Evolutionary conservation across 2,888 invertebrate species (phyloP), one percentile per base, ranked within the genome.

Genomic region (Mesorhabditis spiculigera): DNA sequence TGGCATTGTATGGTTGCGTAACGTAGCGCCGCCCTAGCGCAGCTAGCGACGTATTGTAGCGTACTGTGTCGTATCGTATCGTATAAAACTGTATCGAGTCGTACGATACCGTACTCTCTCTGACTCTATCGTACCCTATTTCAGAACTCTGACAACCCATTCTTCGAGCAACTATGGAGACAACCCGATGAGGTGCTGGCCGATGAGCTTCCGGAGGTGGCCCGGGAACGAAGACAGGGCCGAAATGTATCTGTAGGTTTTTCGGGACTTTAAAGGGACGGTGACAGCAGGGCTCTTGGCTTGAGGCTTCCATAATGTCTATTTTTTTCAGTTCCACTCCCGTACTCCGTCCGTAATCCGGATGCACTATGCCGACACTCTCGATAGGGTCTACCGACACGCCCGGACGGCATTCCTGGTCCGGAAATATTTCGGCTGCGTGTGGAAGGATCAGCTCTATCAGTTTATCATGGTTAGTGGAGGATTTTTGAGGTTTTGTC

Each of bases 81-180:
- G 28, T 28, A 28, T 3, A 28, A 28, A 28, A 28, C 28, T 28
- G 28, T 28, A 28, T 1, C 28, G 28, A 28, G 1, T 28, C 28
- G 1, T 28, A 28, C 28, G 28, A 28, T 28, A 28, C 28, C 28
- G 28, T 28, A 28, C 28, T 28, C 28, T 28, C 28, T 28, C 28
- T 1, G 1, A 28, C 28, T 1, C 28, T 28, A 28, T 3, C 28
- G 28, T 28, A 28, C 28, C 28, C 28, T 3, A 28, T n/a, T 50
- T 50, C n/a, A 50, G 58, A 50, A 50, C 58, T 13, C 58, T n/a
- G 58, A 50, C 58, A 50, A 50, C n/a, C 58, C 58, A n/a, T 50
- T 13, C 58, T 13, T 50, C 8, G 58, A 50, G n/a, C 58, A 50
- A 50, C n/a, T 50, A n/a, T 50, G 58, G 58, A 50, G n/a, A 50